Evolutionary conservation across 2,113 vertebrate species (phyloP).

Genomic region (Misgurnus mizolepis): DNA sequence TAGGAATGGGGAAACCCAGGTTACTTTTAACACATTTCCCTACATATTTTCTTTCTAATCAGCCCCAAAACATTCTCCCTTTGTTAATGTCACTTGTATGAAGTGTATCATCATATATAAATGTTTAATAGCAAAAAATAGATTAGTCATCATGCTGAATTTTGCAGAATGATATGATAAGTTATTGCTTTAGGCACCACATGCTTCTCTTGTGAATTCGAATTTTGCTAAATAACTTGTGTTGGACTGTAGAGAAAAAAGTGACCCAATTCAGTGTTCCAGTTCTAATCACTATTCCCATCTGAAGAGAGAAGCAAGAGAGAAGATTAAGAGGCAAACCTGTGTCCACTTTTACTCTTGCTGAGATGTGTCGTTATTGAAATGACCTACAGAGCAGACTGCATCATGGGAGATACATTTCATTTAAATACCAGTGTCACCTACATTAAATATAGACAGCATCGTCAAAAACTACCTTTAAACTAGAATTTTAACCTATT

Average conservation of each 20-base stretch:
- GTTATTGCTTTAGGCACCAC: not conserved
- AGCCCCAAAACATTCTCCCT: no score
- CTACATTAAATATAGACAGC: constrained; percentile 48
- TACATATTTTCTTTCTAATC: no score
- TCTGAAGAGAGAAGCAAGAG: not conserved
- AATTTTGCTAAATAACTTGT: constrained; percentile 62
- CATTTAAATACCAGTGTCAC: constrained; percentile 26
- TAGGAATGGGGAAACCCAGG: no score
- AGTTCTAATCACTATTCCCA: constrained; percentile 49
- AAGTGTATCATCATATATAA: no score
- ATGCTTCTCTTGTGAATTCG: constrained; percentile 8
- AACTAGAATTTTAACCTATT: not conserved
- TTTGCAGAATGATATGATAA: not conserved
- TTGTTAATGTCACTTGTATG: no score
- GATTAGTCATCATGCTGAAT: no score
- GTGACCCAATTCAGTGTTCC: constrained; percentile 62
- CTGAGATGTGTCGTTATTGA: constrained; percentile 19
- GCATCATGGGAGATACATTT: constrained; percentile 27
- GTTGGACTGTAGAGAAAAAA: constrained; percentile 50
- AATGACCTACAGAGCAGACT: constrained; percentile 13
- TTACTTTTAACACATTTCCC: no score
- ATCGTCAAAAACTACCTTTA: constrained; percentile 26
- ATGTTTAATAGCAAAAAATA: no score
- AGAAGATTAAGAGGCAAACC: constrained; percentile 22
- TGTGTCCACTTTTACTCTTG: not conserved